Percentiles rank a stretch among this genome's conserved stretches.
Conservation (phyloP, 2,888 invertebrate species). For the Parapristionchus giblindavisi region DNA sequence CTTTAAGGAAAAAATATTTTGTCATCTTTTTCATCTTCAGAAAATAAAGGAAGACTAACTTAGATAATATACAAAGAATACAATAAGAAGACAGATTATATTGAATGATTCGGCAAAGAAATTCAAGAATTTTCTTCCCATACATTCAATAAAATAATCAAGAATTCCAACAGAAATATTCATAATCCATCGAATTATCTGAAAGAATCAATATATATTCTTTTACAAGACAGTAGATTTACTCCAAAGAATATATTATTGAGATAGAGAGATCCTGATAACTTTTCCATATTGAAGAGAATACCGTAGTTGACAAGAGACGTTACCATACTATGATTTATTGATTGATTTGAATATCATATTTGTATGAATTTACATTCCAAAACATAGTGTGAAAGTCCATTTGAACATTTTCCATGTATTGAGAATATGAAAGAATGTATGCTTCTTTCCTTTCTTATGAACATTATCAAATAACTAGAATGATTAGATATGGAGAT, state of each 20-base stretch:
- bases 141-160: slow-evolving; percentile 23
- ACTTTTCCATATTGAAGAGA: slow-evolving; percentile 67
- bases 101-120: slow-evolving; percentile 38
- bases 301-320: slow-evolving; percentile 63
- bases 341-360: neutral
- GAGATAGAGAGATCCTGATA: slow-evolving; percentile 60
- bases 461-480: slow-evolving; percentile 5
- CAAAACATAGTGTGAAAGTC: slow-evolving; percentile 41
- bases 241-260: slow-evolving; percentile 54
- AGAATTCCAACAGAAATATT: slow-evolving; percentile 41
- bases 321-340: slow-evolving; percentile 49
- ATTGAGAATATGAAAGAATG: slow-evolving; percentile 28
- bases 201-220: neutral
- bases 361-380: slow-evolving; percentile 37
- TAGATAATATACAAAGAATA: slow-evolving; percentile 25
- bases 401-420: slow-evolving; percentile 21
- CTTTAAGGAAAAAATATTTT: neutral
- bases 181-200: slow-evolving; percentile 42
- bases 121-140: slow-evolving; percentile 43
- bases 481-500: neutral
- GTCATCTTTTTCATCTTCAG: too few relatives aligned
- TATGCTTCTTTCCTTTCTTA: slow-evolving; percentile 10
- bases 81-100: slow-evolving; percentile 34
- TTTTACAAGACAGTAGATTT: neutral
- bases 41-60: slow-evolving; percentile 12